Evolutionary conservation across 2,888 invertebrate genomes (phyloP).

Genomic region (Celastrina argiolus): DNA sequence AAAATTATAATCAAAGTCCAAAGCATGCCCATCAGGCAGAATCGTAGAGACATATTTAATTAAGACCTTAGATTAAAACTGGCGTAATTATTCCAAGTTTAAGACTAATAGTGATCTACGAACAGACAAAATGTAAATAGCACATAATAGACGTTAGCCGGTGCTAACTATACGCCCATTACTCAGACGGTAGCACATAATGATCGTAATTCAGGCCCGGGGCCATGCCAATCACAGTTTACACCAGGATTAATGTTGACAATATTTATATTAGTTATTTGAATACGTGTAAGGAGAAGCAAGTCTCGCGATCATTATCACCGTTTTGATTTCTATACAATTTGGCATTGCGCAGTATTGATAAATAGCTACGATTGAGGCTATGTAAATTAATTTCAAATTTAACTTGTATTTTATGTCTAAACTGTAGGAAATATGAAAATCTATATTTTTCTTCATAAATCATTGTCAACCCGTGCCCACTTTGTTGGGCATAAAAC

Average conservation of each 20-base stretch:
- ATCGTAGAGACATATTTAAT: background rate
- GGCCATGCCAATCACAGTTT: slow-evolving; percentile 15
- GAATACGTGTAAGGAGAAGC: slow-evolving; percentile 18
- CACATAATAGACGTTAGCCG: background rate
- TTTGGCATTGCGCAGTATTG: background rate
- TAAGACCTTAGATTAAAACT: background rate
- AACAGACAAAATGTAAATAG: background rate
- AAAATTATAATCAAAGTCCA: too few species aligned
- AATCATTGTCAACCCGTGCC: too few species aligned
- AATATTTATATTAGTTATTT: slow-evolving; percentile 6
- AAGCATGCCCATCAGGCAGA: too few species aligned
- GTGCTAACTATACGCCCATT: slow-evolving; percentile 10
- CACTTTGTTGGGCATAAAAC: too few species aligned
- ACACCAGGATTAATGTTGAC: slow-evolving; percentile 15
- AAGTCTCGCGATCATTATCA: slow-evolving; percentile 10
- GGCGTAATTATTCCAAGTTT: too few species aligned
- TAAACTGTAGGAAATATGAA: too few species aligned
- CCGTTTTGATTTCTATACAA: slow-evolving; percentile 4
- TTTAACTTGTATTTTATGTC: too few species aligned
- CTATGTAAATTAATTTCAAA: background rate
- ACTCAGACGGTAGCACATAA: background rate
- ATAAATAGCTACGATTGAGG: background rate
- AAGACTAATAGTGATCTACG: background rate
- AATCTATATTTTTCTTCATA: too few species aligned
- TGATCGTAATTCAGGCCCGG: slow-evolving; percentile 5